Percentiles rank a stretch among this genome's conserved stretches.
Evolutionary conservation across 2,113 vertebrate genomes (phyloP).

Genomic region (Oophaga pumilio): DNA sequence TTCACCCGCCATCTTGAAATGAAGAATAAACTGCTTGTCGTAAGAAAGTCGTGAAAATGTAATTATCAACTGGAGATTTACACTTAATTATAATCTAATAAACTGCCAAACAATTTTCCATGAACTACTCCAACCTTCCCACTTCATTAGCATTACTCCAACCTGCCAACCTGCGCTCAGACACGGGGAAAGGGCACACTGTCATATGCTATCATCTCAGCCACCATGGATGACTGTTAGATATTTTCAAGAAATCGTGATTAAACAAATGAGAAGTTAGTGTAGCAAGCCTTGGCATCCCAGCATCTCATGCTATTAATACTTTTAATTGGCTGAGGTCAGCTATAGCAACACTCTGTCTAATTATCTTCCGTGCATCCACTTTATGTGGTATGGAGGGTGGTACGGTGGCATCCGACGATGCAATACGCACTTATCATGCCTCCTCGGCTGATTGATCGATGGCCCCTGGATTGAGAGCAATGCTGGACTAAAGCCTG

Average conservation of each 20-base stretch:
- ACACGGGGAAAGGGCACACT: constrained; percentile 59
- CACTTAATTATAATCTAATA: not conserved
- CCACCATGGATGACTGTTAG: constrained; percentile 64
- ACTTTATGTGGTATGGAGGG: constrained; percentile 45
- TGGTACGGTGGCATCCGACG: constrained; percentile 34
- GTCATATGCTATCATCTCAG: constrained; percentile 60
- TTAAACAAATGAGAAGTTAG: constrained; percentile 65
- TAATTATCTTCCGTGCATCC: constrained; percentile 64
- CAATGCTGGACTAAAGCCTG: not conserved
- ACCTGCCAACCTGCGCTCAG: constrained; percentile 15
- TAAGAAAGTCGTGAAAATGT: not conserved
- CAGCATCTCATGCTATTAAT: constrained; percentile 73
- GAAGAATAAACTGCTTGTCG: not conserved
- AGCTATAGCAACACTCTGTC: constrained; percentile 66
- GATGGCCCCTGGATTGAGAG: too few species aligned
- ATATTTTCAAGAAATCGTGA: constrained; percentile 69
- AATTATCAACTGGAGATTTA: constrained; percentile 14
- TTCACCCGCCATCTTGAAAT: not conserved
- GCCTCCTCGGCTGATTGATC: not conserved
- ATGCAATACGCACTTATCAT: not conserved
- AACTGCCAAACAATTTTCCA: not conserved
- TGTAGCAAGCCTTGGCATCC: constrained; percentile 60
- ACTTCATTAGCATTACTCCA: not conserved
- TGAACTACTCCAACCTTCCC: constrained; percentile 6
- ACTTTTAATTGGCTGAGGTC: constrained; percentile 74